phyloP scores from a whole-genome alignment of 2,113 vertebrate species.

The Sitta europaea region DNA sequence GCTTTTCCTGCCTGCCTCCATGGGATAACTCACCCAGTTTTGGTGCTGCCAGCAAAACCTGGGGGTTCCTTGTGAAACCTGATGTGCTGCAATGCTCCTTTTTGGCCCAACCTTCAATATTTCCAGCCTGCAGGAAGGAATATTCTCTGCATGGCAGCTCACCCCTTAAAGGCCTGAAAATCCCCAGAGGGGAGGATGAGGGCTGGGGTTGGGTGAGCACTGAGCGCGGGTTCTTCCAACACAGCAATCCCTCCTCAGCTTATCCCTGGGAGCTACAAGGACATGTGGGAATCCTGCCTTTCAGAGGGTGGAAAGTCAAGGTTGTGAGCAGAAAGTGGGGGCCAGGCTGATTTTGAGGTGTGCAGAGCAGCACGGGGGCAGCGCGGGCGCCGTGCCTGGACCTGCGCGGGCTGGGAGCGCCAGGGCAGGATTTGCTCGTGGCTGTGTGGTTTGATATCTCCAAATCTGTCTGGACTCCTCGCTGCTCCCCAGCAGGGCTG shows the following conservation, averaged over 20 bases:
- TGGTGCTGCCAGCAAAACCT: neutral
- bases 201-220: neutral
- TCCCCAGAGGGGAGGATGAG: neutral
- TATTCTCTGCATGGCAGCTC: neutral
- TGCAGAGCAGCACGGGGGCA: neutral
- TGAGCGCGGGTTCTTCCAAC: neutral
- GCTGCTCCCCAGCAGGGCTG: neutral
- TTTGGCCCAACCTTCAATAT: neutral
- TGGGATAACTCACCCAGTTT: neutral
- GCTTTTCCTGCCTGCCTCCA: neutral
- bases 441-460: accelerated
- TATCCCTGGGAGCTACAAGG: neutral
- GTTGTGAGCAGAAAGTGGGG: neutral
- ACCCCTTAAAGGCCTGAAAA: neutral
- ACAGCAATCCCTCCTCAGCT: neutral
- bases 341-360: neutral
- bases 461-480: accelerated
- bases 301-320: neutral
- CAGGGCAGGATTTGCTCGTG: accelerated
- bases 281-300: neutral
- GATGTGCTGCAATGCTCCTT: neutral
- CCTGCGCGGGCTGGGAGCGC: accelerated
- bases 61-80: neutral
- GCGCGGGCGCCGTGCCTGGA: accelerated
- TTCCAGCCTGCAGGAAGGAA: neutral